Evolutionary conservation across 2,888 invertebrate species (phyloP), one percentile per base, ranked within the genome.

Genomic region (Chymomyza amoena): DNA sequence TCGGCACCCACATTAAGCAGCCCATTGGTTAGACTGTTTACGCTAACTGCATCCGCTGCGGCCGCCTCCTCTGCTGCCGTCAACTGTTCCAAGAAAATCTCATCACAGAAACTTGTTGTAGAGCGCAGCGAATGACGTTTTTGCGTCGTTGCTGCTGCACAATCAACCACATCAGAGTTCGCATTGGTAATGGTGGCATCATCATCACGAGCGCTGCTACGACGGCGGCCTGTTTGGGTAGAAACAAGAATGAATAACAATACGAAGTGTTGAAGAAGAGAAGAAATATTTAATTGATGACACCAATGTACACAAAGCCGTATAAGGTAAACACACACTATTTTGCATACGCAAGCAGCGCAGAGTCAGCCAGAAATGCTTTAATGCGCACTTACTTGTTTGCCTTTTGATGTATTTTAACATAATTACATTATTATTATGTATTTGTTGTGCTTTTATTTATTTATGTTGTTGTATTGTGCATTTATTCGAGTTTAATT

Each of bases 61-160:
- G n/a, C 64, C 56, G 73, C 66, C 20, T 66, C 51, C 16, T 65
- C 59, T 16, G 68, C 66, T 60, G 63, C 66, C 68, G 71, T 65
- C 36, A 78, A 70, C 62, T 87, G 84, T 69, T 89, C 89, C 72
- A 89, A 79, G 63, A 86, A 86, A 57, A 90, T 73, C 75, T 90
- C 90, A 84, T 90, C 90, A 70, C 90, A 90, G 79, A 90, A 90
- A 77, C 90, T 90, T 64, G 90, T 89, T 73, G 90, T 89, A 9
- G 90, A 90, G 50, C 89, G 87, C 68, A 90, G 72, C 61, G 90
- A 90, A 76, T 89, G 79, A 54, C 90, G 88, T 73, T 90, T 90
- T 6, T 61, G 20, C 15, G 57, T 28, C 57, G 77, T 76, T 66
- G 72, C 71, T 64, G 73, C 64, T 62, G 67, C 75, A 59, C 73